Conservation (phyloP, 1,140 invertebrate genomes). For the Holotrichia oblita region DNA sequence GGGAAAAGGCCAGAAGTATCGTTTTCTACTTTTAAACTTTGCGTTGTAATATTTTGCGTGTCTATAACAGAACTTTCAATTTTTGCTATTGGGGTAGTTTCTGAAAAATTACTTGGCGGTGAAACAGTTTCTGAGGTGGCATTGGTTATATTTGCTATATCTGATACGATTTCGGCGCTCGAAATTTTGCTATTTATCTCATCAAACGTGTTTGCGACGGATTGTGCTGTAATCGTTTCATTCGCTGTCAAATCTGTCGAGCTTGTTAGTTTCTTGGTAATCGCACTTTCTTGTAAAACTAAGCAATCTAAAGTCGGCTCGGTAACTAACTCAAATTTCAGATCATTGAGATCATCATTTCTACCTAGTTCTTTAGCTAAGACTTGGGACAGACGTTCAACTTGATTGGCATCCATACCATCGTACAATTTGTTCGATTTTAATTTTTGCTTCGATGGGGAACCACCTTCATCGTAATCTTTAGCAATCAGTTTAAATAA, state of each 20-base stretch:
- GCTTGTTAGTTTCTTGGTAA: background rate
- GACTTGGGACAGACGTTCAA: background rate
- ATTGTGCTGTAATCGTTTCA: background rate
- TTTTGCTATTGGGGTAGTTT: background rate
- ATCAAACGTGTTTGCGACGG: background rate
- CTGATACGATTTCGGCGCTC: too few relatives aligned
- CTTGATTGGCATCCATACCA: background rate
- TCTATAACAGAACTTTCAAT: background rate
- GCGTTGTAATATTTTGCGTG: background rate
- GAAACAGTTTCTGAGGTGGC: background rate
- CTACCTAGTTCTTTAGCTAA: background rate
- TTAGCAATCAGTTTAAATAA: background rate
- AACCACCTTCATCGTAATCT: background rate
- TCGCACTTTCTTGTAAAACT: background rate
- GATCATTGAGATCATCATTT: too few relatives aligned
- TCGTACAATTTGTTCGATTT: background rate
- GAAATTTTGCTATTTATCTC: too few relatives aligned
- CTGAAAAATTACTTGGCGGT: background rate
- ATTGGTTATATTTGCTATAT: background rate
- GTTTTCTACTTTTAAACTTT: background rate
- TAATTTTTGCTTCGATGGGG: background rate
- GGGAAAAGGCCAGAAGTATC: constrained; percentile 17
- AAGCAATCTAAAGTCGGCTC: background rate
- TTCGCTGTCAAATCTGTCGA: too few relatives aligned
- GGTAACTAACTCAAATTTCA: background rate